These are phyloP conservation scores for Xenus cinereus DNA, from an alignment of 2,113 vertebrate genomes.

Conservation along the genomic window DNA sequence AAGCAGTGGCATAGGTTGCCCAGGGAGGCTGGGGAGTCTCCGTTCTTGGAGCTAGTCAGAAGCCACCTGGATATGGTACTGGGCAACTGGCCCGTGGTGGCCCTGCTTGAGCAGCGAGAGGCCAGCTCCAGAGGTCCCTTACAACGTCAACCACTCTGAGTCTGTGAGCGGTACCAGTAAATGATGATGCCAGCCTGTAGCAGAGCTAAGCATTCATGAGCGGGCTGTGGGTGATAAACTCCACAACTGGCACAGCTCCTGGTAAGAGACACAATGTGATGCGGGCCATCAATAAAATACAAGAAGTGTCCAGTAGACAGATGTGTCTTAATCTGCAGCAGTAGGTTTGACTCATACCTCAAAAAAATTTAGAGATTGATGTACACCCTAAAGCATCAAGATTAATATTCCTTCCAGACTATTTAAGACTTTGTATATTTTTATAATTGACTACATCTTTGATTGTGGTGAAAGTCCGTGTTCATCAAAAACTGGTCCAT, in stretches of 20 bases:
- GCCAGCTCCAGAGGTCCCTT: background rate
- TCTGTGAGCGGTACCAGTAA: background rate
- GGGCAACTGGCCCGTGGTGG: background rate
- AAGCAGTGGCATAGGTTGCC: background rate
- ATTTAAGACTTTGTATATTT: background rate
- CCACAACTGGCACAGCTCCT: background rate
- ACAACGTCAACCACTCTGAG: background rate
- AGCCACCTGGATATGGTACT: background rate
- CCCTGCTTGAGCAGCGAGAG: background rate
- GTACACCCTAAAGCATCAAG: background rate
- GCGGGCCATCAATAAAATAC: background rate
- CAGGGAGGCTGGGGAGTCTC: background rate
- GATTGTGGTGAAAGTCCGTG: background rate
- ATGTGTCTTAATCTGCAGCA: background rate
- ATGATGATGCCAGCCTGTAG: background rate
- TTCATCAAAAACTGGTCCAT: background rate
- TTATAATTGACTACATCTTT: background rate
- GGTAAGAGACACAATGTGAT: background rate
- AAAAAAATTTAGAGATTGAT: background rate
- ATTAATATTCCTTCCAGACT: constrained; percentile 3
- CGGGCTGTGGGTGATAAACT: background rate
- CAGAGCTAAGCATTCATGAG: background rate
- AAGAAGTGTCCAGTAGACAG: background rate
- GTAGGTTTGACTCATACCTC: background rate
- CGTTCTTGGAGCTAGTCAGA: background rate